Percentiles rank a stretch among this genome's conserved stretches.
Evolutionary conservation across 2,888 invertebrate genomes (phyloP).

Genomic region (Plusia festucae): DNA sequence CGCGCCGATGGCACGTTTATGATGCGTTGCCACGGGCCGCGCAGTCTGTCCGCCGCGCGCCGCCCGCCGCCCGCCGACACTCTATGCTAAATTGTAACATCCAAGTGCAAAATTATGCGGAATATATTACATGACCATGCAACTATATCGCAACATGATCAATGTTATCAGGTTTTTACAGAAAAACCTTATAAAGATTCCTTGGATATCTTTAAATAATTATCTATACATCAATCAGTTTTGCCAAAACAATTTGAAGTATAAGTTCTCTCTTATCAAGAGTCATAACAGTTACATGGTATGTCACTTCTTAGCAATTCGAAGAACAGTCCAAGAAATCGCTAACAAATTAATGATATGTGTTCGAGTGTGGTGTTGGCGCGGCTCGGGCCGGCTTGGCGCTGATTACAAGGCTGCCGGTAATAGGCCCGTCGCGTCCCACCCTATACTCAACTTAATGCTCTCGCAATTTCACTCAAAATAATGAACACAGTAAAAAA

Average conservation of each 20-base stretch:
- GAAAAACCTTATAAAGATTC: constrained; percentile 18
- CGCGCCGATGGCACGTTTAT: constrained; percentile 79
- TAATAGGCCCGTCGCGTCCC: constrained; percentile 84
- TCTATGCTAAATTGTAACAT: constrained; percentile 57
- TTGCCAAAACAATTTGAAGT: constrained; percentile 29
- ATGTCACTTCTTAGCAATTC: constrained; percentile 61
- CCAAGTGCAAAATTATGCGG: constrained; percentile 61
- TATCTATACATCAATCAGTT: no score
- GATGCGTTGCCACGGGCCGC: constrained; percentile 71
- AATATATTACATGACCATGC: constrained; percentile 41
- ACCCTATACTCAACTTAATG: constrained; percentile 89
- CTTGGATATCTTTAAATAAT: background rate
- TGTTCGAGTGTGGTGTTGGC: constrained; percentile 67
- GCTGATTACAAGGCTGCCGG: constrained; percentile 86
- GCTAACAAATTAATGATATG: constrained; percentile 85
- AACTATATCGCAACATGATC: constrained; percentile 28
- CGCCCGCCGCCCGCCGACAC: constrained; percentile 46
- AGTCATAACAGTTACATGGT: constrained; percentile 53
- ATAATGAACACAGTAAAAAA: constrained; percentile 87
- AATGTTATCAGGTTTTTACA: constrained; percentile 36
- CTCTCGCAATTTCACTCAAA: constrained; percentile 89
- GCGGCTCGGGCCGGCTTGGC: constrained; percentile 73
- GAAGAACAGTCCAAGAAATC: constrained; percentile 69
- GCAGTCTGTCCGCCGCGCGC: constrained; percentile 55
- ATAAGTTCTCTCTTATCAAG: constrained; percentile 28